Base-by-base conservation (phyloP, 2,888 invertebrate genomes). In the Margaritifera margaritifera region DNA sequence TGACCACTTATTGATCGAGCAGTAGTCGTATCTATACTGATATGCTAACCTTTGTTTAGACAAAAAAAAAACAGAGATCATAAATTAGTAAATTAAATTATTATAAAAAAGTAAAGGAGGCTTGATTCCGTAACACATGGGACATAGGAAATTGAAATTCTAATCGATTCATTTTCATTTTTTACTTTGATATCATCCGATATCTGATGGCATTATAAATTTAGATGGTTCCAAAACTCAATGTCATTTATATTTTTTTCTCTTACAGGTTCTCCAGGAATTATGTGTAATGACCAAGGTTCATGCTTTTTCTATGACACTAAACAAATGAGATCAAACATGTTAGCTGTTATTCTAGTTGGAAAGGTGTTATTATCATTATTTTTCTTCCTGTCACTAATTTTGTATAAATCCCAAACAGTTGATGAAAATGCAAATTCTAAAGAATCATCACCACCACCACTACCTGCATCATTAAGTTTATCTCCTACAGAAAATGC, bases 281-380 rank as follows among this genome's bases (percentile, higher is more conserved):
- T 98, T 1, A 96, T 98, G 65, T 89, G 81, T 82, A 84, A 92
- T 92, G 91, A 92, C 61, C 91, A 92, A 60, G 94, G 94, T 3
- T 94, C 94, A 11, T 95, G 95, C 84, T 91, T 94, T 67, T 93
- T 94, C 63, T 95, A 95, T 78, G 93, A 95, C 82, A 93, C 93
- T 93, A 93, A 80, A 52, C 72, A 95, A 93, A 91, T 95, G 86
- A 93, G 93, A 1, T 92, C 93, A 93, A 94, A 82, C 60, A 71
- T 95, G 93, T 90, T 95, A 82, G 93, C 93, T 0, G 89, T 95
- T 64, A 94, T 94, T 1, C 89, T 95, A 68, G 91, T 93, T 51
- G 94, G 94, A 20, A 95, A 95, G 89, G 90, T 92, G 6, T 92
- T 93, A 64, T 94, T 94, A 0, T 89, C 93, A 0, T 83, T 94